Conservation (phyloP, 2,888 invertebrate species). For the Phlogophora meticulosa region DNA sequence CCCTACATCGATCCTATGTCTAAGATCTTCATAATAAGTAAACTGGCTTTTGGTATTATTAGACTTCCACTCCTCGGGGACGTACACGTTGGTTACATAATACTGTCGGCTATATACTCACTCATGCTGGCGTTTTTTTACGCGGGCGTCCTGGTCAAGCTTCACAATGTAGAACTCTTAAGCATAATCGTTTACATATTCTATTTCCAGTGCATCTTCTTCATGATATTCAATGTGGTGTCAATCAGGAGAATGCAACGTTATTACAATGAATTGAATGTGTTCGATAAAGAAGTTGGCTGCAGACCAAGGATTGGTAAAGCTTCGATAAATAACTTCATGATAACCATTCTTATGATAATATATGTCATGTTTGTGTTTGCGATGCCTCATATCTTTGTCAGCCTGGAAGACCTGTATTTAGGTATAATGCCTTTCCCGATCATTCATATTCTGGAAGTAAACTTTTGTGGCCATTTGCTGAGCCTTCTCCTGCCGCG, state of each 20-base stretch:
- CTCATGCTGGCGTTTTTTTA: slow-evolving; percentile 35
- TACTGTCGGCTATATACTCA: slow-evolving; percentile 64
- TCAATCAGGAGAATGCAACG: slow-evolving; percentile 68
- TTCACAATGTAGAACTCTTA: slow-evolving; percentile 30
- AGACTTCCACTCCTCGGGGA: slow-evolving; percentile 69
- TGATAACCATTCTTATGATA: slow-evolving; percentile 61
- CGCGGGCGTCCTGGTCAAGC: not conserved
- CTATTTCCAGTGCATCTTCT: slow-evolving; percentile 61
- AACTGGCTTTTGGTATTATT: slow-evolving; percentile 69
- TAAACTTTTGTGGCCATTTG: slow-evolving; percentile 77
- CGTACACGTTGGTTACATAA: slow-evolving; percentile 55
- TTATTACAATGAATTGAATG: slow-evolving; percentile 73
- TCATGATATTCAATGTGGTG: slow-evolving; percentile 64
- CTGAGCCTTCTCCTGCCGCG: slow-evolving; percentile 76
- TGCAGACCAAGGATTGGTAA: slow-evolving; percentile 70
- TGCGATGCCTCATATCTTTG: slow-evolving; percentile 40
- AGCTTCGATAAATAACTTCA: slow-evolving; percentile 68
- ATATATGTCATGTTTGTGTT: slow-evolving; percentile 53
- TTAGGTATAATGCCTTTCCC: slow-evolving; percentile 60
- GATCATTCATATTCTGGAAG: slow-evolving; percentile 69
- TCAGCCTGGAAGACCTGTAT: slow-evolving; percentile 21
- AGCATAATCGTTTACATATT: slow-evolving; percentile 37
- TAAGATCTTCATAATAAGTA: slow-evolving; percentile 70
- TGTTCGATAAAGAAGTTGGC: slow-evolving; percentile 74
- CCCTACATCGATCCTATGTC: slow-evolving; percentile 72